These are phyloP conservation scores for Tridacna crocea DNA, from an alignment of 2,888 invertebrate species.

Conservation along the genomic window DNA sequence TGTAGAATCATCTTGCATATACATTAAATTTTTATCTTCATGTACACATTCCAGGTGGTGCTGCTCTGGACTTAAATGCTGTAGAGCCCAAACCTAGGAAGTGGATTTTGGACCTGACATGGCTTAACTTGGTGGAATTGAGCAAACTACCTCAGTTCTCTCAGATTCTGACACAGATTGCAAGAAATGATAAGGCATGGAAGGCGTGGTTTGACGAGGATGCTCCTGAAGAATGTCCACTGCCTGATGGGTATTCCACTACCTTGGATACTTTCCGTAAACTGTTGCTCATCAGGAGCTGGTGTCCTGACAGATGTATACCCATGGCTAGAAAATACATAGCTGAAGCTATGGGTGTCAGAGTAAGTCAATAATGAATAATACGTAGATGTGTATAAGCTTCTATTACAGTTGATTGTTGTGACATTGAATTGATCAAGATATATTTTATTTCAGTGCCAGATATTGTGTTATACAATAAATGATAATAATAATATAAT, in stretches of 20 bases:
- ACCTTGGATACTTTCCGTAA: slow-evolving; percentile 83
- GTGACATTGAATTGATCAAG: too few species aligned
- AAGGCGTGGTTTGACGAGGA: slow-evolving; percentile 84
- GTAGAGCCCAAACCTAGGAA: slow-evolving; percentile 85
- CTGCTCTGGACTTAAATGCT: slow-evolving; percentile 84
- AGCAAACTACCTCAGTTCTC: slow-evolving; percentile 83
- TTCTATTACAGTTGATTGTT: too few species aligned
- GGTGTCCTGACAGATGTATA: slow-evolving; percentile 84
- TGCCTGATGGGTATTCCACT: slow-evolving; percentile 84
- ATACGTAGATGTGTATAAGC: too few species aligned
- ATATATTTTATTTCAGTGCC: too few species aligned
- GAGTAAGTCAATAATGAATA: slow-evolving; percentile 65
- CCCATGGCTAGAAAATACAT: slow-evolving; percentile 84
- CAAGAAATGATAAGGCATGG: slow-evolving; percentile 84
- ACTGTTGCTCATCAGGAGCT: slow-evolving; percentile 82
- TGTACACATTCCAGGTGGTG: slow-evolving; percentile 80
- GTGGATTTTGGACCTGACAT: slow-evolving; percentile 85
- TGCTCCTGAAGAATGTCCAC: slow-evolving; percentile 83
- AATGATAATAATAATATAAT: too few species aligned
- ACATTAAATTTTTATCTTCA: too few species aligned
- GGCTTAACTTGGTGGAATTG: slow-evolving; percentile 84
- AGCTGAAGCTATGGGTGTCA: slow-evolving; percentile 82
- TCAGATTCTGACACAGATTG: slow-evolving; percentile 83
- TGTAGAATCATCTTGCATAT: too few species aligned
- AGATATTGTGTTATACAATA: too few species aligned